phyloP scores from a whole-genome alignment of 2,888 invertebrate species.

The Punctoribates punctum region DNA sequence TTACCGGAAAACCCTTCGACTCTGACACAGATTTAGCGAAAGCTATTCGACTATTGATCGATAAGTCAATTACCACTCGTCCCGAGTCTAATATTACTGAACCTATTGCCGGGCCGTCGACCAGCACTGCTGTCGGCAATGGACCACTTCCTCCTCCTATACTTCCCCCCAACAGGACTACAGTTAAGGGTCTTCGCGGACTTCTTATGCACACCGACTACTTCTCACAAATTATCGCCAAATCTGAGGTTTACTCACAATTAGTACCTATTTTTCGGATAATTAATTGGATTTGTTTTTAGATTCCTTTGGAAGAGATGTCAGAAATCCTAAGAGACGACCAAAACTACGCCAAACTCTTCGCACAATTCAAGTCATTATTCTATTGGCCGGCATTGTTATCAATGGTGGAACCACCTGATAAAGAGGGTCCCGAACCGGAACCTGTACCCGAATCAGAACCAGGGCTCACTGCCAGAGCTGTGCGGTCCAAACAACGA shows the following conservation, averaged over 20 bases:
- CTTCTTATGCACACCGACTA: conserved; percentile 27
- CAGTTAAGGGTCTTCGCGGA: neutral
- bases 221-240: conserved; percentile 19
- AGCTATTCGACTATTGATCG: conserved; percentile 1
- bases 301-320: conserved; percentile 12
- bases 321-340: neutral
- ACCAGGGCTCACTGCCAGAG: neutral
- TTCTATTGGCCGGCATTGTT: conserved; percentile 36
- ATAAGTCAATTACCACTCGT: neutral
- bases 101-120: neutral
- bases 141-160: neutral
- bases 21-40: neutral
- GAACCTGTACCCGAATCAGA: too few species aligned
- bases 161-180: conserved; percentile 24
- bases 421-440: neutral
- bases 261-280: neutral
- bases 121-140: neutral
- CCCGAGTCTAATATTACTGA: neutral
- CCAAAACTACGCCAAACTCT: conserved; percentile 8
- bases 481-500: neutral
- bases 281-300: neutral
- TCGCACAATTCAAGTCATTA: conserved; percentile 18
- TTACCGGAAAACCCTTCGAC: neutral
- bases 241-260: neutral
- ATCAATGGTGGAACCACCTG: conserved; percentile 8